phyloP scores from a whole-genome alignment of 2,797 vertebrate species.

The Parauchenoglanis punctatus region DNA sequence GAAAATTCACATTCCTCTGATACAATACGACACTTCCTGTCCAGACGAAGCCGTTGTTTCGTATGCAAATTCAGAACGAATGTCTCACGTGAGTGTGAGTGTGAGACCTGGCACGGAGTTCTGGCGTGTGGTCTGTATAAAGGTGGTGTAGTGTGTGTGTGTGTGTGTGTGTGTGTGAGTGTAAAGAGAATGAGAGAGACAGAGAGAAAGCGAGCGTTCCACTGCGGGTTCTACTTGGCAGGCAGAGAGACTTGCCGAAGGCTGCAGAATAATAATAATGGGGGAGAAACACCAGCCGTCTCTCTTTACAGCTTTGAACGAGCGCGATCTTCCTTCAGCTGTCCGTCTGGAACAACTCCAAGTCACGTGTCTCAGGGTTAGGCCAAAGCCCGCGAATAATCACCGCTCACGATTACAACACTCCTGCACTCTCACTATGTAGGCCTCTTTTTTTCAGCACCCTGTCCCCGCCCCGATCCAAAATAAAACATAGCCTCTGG shows the following conservation, averaged over 20 bases:
- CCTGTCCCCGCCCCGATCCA: conserved; percentile 25
- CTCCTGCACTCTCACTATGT: conserved; percentile 68
- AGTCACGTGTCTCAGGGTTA: conserved; percentile 86
- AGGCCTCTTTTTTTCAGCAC: conserved; percentile 52
- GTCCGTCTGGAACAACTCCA: conserved; percentile 94
- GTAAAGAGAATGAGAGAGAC: conserved; percentile 41
- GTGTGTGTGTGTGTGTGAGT: conserved; percentile 28
- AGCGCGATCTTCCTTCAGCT: conserved; percentile 95
- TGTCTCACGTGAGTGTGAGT: conserved; percentile 57
- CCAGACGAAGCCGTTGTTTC: conserved; percentile 47
- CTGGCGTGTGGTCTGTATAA: conserved; percentile 42
- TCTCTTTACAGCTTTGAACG: conserved; percentile 87
- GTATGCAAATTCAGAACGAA: conserved; percentile 57
- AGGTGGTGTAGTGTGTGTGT: conserved; percentile 42
- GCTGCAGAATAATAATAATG: conserved; percentile 60
- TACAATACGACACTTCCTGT: conserved; percentile 51
- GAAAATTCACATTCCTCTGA: conserved; percentile 34
- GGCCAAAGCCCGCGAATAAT: conserved; percentile 75
- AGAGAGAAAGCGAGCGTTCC: conserved; percentile 40
- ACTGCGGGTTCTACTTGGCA: conserved; percentile 64
- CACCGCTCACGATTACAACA: conserved; percentile 76
- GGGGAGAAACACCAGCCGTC: conserved; percentile 66
- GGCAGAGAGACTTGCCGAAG: conserved; percentile 65
- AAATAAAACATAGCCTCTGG: conserved; percentile 56
- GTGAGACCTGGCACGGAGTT: conserved; percentile 54